Conservation (phyloP, 2,113 vertebrate species). For the Bombycilla garrulus region DNA sequence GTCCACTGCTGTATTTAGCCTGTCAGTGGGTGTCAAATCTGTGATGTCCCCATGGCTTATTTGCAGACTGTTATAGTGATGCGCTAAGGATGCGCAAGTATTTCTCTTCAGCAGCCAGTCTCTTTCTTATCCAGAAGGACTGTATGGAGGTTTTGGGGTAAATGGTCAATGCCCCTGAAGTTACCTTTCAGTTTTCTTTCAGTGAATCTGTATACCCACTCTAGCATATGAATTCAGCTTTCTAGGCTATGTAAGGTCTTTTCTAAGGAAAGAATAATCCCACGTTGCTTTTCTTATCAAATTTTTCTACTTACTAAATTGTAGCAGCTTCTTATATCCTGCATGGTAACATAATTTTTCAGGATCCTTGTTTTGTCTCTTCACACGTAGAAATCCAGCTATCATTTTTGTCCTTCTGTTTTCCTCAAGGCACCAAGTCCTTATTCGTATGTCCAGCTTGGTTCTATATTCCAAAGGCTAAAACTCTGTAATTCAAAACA, state of each 20-base stretch:
- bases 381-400: background rate
- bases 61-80: background rate
- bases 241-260: background rate
- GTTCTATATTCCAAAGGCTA: background rate
- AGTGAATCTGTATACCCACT: background rate
- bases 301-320: background rate
- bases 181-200: background rate
- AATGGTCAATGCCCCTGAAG: background rate
- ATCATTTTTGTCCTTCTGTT: background rate
- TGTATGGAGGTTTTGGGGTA: background rate
- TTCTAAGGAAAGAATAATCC: background rate
- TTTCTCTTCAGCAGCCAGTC: background rate
- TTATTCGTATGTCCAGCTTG: background rate
- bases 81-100: background rate
- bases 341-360: background rate
- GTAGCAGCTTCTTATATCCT: background rate
- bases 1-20: background rate
- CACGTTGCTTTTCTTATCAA: background rate
- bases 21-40: background rate
- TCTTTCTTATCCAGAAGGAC: background rate
- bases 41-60: background rate
- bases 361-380: rapidly evolving
- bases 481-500: background rate
- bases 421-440: background rate
- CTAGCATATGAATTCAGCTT: background rate